Evolutionary conservation across 1,140 invertebrate genomes (phyloP), one percentile per base, ranked within the genome.

Genomic region (Trichogramma pretiosum): DNA sequence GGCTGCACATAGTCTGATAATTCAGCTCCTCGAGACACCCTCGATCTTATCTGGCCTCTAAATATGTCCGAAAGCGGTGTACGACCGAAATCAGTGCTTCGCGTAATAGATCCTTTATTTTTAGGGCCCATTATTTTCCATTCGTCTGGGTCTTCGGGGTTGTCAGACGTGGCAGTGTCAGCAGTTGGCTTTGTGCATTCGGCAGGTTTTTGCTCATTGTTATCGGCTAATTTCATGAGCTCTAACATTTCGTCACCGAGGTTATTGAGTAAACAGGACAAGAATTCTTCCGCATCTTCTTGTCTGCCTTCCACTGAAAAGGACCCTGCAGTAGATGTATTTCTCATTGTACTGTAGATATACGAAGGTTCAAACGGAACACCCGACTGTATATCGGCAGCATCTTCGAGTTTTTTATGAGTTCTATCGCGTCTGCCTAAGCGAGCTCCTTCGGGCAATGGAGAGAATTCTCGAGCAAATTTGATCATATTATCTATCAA

Each of bases 191-290:
- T 61, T 5, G 42, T 9, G 19, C 57, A 54, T 32, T 37, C 32
- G n/a, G 41, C 33, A 36, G 48, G 34, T 11, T 53, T 63, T 56
- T 74, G 72, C 32, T 67, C 66, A 50, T 52, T 57, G 16, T 26
- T 72, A 47, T 74, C 78, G 2, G 80, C 76, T 51, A 84, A 66
- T 67, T 84, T 84, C 62, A 84, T 82, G 16, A 84, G 60, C 70
- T 91, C 86, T 0, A 92, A 70, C 91, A 98, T 95, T 74, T 97
- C 93, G 68, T 97, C 93, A 67, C 95, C 93, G 24, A 97, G 77
- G 23, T 87, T 86, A 70, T 97, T 96, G 2, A 96, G 76, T 37
- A 97, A 74, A 69, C 86, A 93, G 11, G 87, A 87, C 2, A 96
- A 75, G 68, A 96, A 96, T 61, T 96, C 93, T 67, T 96, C 93